These are phyloP conservation scores for Darevskia mixta DNA, from an alignment of 2,797 vertebrate genomes.

Conservation along the genomic window DNA sequence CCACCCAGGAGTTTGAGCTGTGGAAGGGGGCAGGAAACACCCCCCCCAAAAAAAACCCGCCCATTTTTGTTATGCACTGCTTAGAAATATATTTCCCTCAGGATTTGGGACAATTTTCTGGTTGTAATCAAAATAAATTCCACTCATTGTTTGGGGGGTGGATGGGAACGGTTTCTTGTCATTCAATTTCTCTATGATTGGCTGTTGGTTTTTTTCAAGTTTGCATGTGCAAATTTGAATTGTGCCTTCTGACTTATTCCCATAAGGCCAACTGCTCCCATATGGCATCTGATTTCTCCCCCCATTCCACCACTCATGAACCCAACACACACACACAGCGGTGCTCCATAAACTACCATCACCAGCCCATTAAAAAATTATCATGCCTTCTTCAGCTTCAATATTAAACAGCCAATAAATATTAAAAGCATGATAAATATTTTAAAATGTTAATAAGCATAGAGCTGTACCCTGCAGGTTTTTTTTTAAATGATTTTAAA, in stretches of 20 bases:
- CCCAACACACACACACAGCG: neutral
- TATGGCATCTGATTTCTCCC: neutral
- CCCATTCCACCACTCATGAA: too few relatives aligned
- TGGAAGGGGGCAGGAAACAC: neutral
- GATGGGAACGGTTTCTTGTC: neutral
- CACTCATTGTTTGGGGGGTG: neutral
- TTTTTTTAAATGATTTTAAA: neutral
- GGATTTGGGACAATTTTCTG: neutral
- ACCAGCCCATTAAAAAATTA: slow-evolving; percentile 50
- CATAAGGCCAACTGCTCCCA: neutral
- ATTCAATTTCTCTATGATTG: neutral
- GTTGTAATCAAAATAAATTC: neutral
- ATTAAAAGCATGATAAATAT: slow-evolving; percentile 60
- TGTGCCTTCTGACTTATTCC: slow-evolving; percentile 1
- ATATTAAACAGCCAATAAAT: slow-evolving; percentile 65
- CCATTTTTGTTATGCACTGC: neutral
- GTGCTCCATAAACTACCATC: slow-evolving; percentile 31
- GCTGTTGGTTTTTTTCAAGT: neutral
- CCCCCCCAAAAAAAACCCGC: neutral
- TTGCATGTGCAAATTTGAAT: neutral
- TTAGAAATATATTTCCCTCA: neutral
- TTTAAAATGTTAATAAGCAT: slow-evolving; percentile 48
- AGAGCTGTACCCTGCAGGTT: slow-evolving; percentile 25
- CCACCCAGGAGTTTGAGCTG: neutral
- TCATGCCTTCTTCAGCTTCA: slow-evolving; percentile 25